Evolutionary conservation across 2,888 invertebrate genomes (phyloP), one percentile per base, ranked within the genome.

Genomic region (Nomada lathburiana): DNA sequence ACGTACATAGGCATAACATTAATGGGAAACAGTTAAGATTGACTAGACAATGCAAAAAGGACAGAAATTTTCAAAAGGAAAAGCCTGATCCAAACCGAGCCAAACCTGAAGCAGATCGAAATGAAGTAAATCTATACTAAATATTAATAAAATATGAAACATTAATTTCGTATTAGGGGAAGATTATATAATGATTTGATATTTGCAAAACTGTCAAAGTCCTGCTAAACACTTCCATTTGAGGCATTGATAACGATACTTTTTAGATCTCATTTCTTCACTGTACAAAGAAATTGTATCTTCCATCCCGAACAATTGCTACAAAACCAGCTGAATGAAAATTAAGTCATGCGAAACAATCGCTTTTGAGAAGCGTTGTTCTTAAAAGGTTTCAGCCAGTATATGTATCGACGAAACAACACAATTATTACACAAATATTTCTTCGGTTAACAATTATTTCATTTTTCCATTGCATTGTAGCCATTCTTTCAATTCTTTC

Each of bases 331-430:
- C 23, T 29, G 18, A 36, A 57, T 18, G 29, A 23, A 50, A 60
- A 60, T 18, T 50, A 70, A 70, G 50, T 20, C 47, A 20, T 10
- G 1, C 10, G 52, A 36, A 36, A 36, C 67, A 36, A 53, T 7
- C 36, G 20, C 2, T 50, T 62, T 36, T 42, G 52, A 55, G 29
- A 42, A 64, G 64, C 20, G 13, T 20, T 16, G 29, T n/a, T 57
- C n/a, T 7, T 53, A 53, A 65, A 55, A 65, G 26, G 71, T 63
- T 63, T 64, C 53, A n/a, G 18, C 23, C 16, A 42, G 44, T 63
- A 36, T 44, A 36, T 36, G 36, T 7, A 64, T 52, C 11, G 29
- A 7, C 2, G 29, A 47, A 57, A 59, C 20, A 13, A 47, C 10
- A 36, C 44, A 29, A 36, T 59, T 64, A 18, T 64, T 57, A 73